Evolutionary conservation across 2,113 vertebrate species (phyloP), one percentile per base, ranked within the genome.

Genomic region (Gnathonemus echidnorhynchus): DNA sequence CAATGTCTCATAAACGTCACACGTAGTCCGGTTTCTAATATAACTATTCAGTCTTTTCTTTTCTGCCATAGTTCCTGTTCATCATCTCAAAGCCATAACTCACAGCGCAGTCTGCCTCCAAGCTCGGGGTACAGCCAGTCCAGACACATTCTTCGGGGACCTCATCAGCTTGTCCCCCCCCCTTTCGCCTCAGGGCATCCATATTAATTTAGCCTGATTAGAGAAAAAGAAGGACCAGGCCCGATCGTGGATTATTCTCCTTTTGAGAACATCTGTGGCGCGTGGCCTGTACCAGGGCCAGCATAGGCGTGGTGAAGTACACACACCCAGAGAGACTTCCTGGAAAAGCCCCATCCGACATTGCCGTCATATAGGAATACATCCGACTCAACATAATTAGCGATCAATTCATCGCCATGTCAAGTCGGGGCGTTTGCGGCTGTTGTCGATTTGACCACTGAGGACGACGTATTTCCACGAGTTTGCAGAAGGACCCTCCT

Each of bases 141-240:
- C 95, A 96, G 94, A 94, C 94, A 88, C 93, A 93, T 95, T 93
- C 95, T 95, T 96, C 85, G 93, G 95, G 95, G 95, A 96, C 94
- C 95, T 95, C 95, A 96, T 95, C 94, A 96, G 94, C 92, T 95
- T 93, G 92, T 92, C 94, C 93, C 95, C 94, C 95, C 95, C 93
- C 93, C 93, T 94, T 5, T 87, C 85, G 94, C 95, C 95, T 92
- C 93, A 93, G 95, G 96, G 95, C 95, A 96, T 96, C 95, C 95
- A 95, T 95, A 96, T 95, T 96, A 94, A 96, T 96, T 96, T 96
- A 92, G 92, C 94, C 95, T 95, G 95, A 96, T 95, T 95, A 93
- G 93, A 92, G 92, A 93, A 94, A 94, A 95, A 95, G 95, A 95
- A 95, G 96, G 89, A 90, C 92, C 95, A 95, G 94, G 93, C 95